These are phyloP conservation scores for Labeo rohita DNA, from an alignment of 2,113 vertebrate species.

Conservation along the genomic window DNA sequence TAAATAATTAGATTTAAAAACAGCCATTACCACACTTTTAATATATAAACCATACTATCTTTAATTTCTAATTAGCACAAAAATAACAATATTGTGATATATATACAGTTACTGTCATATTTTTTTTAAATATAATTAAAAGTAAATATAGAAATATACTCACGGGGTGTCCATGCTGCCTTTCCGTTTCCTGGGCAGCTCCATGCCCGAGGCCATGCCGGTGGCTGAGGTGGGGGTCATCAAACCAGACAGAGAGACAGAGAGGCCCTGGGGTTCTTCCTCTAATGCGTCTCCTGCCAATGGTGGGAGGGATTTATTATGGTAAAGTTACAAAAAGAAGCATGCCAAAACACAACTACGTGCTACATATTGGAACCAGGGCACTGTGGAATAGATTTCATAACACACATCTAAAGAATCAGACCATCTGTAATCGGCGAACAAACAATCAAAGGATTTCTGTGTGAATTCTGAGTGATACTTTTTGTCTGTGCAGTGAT, in stretches of 20 bases:
- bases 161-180: slow-evolving; percentile 85
- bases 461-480: slow-evolving; percentile 16
- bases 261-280: slow-evolving; percentile 69
- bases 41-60: not conserved
- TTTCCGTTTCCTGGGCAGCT: slow-evolving; percentile 86
- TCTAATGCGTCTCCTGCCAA: slow-evolving; percentile 73
- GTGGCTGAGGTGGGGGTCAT: slow-evolving; percentile 70
- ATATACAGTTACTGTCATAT: not conserved
- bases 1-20: not conserved
- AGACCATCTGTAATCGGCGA: slow-evolving; percentile 13
- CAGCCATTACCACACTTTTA: not conserved
- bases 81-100: not conserved
- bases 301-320: not conserved
- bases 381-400: slow-evolving; percentile 21
- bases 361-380: slow-evolving; percentile 28
- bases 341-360: not conserved
- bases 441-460: slow-evolving; percentile 10
- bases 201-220: slow-evolving; percentile 68
- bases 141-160: slow-evolving; percentile 61
- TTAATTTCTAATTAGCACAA: not conserved
- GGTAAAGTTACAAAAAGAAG: not conserved
- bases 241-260: slow-evolving; percentile 69
- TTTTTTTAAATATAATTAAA: too few species aligned
- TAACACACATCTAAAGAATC: slow-evolving; percentile 38
- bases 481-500: not conserved